These are phyloP conservation scores for Neogale vison DNA, from an alignment of 2,113 vertebrate genomes.

Conservation along the genomic window DNA sequence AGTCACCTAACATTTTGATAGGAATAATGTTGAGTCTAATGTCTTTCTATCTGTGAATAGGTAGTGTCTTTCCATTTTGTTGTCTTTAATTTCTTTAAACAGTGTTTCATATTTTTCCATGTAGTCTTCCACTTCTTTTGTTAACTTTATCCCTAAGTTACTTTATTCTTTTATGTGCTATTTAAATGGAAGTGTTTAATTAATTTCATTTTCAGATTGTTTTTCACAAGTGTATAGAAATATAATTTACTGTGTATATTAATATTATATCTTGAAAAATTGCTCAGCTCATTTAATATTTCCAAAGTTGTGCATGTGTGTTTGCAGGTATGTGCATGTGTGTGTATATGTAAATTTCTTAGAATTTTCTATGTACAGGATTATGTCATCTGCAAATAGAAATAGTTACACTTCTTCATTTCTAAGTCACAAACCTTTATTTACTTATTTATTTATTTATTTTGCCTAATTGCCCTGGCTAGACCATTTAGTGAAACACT, in stretches of 20 bases:
- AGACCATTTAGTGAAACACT: not conserved
- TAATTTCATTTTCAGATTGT: not conserved
- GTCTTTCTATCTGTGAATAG: not conserved
- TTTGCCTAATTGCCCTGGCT: not conserved
- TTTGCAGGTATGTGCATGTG: not conserved
- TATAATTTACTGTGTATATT: not conserved
- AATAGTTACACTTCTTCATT: not conserved
- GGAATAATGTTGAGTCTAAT: not conserved
- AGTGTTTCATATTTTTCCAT: not conserved
- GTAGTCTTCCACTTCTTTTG: not conserved
- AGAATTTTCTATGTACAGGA: not conserved
- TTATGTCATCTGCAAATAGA: not conserved
- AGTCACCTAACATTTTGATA: not conserved
- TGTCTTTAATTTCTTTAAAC: not conserved
- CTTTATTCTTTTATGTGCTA: not conserved
- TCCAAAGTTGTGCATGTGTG: not conserved
- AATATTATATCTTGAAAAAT: not conserved
- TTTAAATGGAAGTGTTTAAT: not conserved
- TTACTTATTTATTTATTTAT: not conserved
- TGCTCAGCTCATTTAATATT: not conserved
- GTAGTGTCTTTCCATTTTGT: not conserved
- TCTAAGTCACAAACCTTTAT: not conserved
- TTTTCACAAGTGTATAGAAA: not conserved
- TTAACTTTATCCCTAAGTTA: not conserved
- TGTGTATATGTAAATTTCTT: not conserved